These are phyloP conservation scores for Melanargia galathea DNA, from an alignment of 2,888 invertebrate genomes.

Conservation along the genomic window DNA sequence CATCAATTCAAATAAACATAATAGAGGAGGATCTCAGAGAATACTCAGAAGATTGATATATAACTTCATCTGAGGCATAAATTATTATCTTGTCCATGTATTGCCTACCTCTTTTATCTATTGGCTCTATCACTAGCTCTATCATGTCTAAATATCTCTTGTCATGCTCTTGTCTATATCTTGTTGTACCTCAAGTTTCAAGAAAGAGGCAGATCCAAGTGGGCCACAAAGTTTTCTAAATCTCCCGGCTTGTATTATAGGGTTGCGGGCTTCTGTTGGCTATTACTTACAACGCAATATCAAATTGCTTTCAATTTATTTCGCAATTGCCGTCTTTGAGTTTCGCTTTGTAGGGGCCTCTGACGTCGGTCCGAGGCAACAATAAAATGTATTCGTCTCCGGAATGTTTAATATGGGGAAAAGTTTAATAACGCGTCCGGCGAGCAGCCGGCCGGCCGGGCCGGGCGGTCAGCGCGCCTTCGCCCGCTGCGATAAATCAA, in stretches of 20 bases:
- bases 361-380: slow-evolving; percentile 82
- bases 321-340: slow-evolving; percentile 83
- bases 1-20: too few relatives aligned
- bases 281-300: slow-evolving; percentile 83
- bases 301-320: slow-evolving; percentile 83
- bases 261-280: slow-evolving; percentile 73
- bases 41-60: too few relatives aligned
- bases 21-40: too few relatives aligned
- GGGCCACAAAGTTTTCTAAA: slow-evolving; percentile 37
- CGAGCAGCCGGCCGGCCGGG: slow-evolving; percentile 49
- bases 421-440: slow-evolving; percentile 83
- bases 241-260: slow-evolving; percentile 59
- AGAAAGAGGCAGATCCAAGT: slow-evolving; percentile 36
- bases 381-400: slow-evolving; percentile 83
- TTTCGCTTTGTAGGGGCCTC: slow-evolving; percentile 82
- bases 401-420: slow-evolving; percentile 84
- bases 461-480: slow-evolving; percentile 68
- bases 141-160: too few relatives aligned
- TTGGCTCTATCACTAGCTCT: too few relatives aligned
- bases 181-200: slow-evolving; percentile 22
- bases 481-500: slow-evolving; percentile 79
- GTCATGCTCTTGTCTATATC: too few relatives aligned
- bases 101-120: too few relatives aligned
- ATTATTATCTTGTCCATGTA: too few relatives aligned
- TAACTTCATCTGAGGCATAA: too few relatives aligned